Conservation (phyloP, 2,888 invertebrate genomes). For the Prenolepis imparis region DNA sequence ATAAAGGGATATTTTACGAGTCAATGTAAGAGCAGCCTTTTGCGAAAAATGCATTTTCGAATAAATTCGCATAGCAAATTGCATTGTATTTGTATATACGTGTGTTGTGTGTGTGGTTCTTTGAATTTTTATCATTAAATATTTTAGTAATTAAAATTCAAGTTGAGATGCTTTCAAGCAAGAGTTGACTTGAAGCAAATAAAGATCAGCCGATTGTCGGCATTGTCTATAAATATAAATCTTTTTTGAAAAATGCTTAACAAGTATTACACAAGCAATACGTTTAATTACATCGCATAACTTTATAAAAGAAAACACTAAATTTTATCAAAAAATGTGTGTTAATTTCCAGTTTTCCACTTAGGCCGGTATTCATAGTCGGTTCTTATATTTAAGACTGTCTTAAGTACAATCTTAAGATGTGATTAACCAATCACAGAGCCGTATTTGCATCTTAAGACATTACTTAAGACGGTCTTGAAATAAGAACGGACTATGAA, state of each 20-base stretch:
- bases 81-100: neutral
- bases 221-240: slow-evolving; percentile 8
- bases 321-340: neutral
- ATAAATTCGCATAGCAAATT: neutral
- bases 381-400: no score
- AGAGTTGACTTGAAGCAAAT: neutral
- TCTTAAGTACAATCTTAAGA: no score
- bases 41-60: neutral
- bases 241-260: neutral
- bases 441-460: no score
- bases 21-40: neutral
- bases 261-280: no score
- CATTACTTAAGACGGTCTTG: no score
- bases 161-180: neutral
- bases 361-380: no score
- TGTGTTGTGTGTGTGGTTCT: neutral
- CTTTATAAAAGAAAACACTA: neutral
- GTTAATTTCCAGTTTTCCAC: neutral
- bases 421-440: no score
- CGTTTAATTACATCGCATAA: neutral
- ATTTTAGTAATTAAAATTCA: neutral
- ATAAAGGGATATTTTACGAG: no score
- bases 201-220: neutral
- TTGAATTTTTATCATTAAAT: neutral
- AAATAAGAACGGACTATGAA: no score